Evolutionary conservation across 2,797 vertebrate genomes (phyloP).

Genomic region (Hyperoplus immaculatus): DNA sequence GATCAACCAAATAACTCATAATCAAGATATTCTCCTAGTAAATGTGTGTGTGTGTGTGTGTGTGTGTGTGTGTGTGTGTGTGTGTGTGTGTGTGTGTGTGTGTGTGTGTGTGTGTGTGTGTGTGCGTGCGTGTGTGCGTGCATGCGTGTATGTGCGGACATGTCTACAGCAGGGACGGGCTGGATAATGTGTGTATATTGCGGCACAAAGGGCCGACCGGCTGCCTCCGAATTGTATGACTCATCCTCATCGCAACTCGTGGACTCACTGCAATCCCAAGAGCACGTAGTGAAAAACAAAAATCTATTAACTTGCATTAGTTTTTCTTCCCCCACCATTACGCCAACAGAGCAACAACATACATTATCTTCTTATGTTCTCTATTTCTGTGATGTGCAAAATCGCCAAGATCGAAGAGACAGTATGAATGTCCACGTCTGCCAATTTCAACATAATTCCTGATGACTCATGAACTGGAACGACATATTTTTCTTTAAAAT

Average conservation of each 20-base stretch:
- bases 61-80: constrained; percentile 8
- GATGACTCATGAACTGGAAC: constrained; percentile 66
- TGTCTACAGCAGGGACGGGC: constrained; percentile 39
- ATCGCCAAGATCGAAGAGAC: constrained; percentile 33
- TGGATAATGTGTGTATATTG: constrained; percentile 69
- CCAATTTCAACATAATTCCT: constrained; percentile 58
- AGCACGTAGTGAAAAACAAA: constrained; percentile 54
- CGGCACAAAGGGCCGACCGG: constrained; percentile 66
- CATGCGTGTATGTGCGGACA: constrained; percentile 21
- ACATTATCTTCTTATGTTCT: constrained; percentile 23
- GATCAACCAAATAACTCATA: constrained; percentile 40
- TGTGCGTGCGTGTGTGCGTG: constrained; percentile 20
- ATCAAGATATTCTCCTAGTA: constrained; percentile 39
- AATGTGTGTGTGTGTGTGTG: constrained; percentile 17
- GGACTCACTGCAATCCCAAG: constrained; percentile 58
- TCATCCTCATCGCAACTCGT: constrained; percentile 73
- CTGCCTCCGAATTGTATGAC: constrained; percentile 76
- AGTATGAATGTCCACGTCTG: constrained; percentile 35
- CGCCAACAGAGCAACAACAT: constrained; percentile 38
- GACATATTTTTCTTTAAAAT: constrained; percentile 39
- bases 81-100: constrained; percentile 23
- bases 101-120: constrained; percentile 7
- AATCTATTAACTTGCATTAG: constrained; percentile 70
- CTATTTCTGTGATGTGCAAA: constrained; percentile 25
- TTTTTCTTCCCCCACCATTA: constrained; percentile 64